These are phyloP conservation scores for Troglohyphantes excavatus DNA, from an alignment of 2,888 invertebrate species.

Conservation along the genomic window DNA sequence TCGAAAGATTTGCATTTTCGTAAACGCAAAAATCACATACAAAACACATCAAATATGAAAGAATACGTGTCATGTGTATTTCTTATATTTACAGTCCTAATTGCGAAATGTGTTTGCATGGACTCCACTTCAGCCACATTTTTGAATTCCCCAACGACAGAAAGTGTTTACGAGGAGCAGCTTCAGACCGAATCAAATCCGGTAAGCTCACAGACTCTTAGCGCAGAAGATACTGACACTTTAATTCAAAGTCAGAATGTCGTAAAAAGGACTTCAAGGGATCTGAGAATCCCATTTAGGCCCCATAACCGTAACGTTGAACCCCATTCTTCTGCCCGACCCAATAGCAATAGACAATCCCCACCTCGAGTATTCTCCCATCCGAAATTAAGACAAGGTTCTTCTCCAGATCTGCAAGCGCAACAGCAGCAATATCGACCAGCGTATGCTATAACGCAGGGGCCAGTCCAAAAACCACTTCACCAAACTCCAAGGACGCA, in stretches of 20 bases:
- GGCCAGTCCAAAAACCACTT: not conserved
- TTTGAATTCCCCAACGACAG: not conserved
- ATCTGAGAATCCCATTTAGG: conserved; percentile 38
- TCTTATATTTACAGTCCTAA: not conserved
- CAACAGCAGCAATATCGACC: conserved; percentile 49
- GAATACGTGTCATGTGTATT: not conserved
- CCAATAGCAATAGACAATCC: not conserved
- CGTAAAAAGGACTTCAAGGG: conserved; percentile 10
- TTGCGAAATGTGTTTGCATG: not conserved
- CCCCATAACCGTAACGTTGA: not conserved
- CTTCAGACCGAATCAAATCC: not conserved
- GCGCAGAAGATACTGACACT: not conserved
- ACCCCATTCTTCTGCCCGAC: not conserved
- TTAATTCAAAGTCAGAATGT: not conserved
- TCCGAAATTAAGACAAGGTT: conserved; percentile 8
- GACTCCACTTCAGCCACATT: not conserved
- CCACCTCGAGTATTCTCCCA: conserved; percentile 18
- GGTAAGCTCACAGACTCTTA: not conserved
- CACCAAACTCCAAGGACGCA: not conserved
- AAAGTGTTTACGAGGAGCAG: not conserved
- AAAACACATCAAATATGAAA: not conserved
- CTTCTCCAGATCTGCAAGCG: conserved; percentile 1
- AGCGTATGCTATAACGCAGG: conserved; percentile 6
- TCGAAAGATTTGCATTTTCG: too few relatives aligned
- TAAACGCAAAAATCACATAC: not conserved